Conservation (phyloP, 2,113 vertebrate species). For the Peucedramus taeniatus region DNA sequence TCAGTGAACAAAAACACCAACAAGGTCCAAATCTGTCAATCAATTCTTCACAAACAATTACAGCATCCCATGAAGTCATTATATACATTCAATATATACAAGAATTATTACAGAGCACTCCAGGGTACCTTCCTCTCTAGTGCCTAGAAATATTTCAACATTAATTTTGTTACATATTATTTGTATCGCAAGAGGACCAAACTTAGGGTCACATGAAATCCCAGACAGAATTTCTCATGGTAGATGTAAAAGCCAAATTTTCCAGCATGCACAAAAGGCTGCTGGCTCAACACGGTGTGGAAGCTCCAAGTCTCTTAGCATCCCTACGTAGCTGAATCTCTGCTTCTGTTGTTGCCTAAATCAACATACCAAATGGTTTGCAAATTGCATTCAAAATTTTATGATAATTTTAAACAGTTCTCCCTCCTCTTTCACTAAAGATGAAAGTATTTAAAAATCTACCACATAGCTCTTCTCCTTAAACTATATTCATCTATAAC, state of each 20-base stretch:
- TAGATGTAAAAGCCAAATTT: not conserved
- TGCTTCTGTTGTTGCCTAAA: not conserved
- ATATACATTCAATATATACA: not conserved
- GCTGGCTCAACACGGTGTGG: not conserved
- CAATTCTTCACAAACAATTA: not conserved
- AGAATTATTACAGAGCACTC: not conserved
- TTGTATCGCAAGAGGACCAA: not conserved
- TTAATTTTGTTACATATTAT: not conserved
- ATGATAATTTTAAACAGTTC: not conserved
- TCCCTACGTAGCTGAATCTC: not conserved
- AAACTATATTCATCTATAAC: not conserved
- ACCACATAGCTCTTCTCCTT: not conserved
- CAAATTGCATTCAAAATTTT: not conserved
- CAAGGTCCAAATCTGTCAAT: not conserved
- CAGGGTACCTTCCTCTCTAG: not conserved
- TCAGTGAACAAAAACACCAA: not conserved
- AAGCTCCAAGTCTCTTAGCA: not conserved
- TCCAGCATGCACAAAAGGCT: not conserved
- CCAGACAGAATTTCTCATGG: not conserved
- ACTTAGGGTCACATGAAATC: not conserved
- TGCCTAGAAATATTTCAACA: not conserved
- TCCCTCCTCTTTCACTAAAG: not conserved
- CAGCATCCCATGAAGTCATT: not conserved
- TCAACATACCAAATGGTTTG: not conserved
- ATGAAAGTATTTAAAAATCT: constrained; percentile 7